These are phyloP conservation scores for Muntiacus muntjak DNA, from an alignment of 2,113 vertebrate genomes.

Conservation along the genomic window DNA sequence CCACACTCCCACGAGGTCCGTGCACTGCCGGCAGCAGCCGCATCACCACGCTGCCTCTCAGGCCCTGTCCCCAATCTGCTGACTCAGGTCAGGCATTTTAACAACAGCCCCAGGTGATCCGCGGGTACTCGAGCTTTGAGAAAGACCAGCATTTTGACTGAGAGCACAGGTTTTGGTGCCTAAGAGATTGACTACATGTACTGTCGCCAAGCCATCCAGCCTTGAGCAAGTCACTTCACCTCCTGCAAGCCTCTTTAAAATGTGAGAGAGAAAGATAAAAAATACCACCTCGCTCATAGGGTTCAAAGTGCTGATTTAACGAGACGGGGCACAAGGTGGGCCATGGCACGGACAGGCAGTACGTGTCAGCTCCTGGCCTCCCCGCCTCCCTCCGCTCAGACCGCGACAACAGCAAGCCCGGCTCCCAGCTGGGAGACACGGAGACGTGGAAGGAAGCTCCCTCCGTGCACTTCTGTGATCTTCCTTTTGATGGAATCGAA, in stretches of 20 bases:
- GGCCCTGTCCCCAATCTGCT: background rate
- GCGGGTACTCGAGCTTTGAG: fast-evolving
- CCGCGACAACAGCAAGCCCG: fast-evolving
- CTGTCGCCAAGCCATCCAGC: background rate
- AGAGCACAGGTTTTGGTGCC: too few species aligned
- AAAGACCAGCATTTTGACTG: fast-evolving
- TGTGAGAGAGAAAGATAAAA: background rate
- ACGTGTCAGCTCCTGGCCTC: background rate
- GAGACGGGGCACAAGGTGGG: fast-evolving
- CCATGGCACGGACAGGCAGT: fast-evolving
- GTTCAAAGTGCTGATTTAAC: background rate
- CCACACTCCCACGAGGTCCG: background rate
- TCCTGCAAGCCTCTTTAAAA: background rate
- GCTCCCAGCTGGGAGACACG: background rate
- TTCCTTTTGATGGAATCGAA: constrained; percentile 54
- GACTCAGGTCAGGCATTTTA: background rate
- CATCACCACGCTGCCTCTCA: fast-evolving
- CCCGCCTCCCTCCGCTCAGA: background rate
- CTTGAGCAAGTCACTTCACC: background rate
- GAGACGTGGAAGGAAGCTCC: background rate
- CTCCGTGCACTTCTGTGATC: background rate
- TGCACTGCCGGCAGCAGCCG: fast-evolving
- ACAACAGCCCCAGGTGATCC: fast-evolving
- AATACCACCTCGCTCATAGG: background rate
- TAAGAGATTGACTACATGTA: background rate